A percentile compares a stretch with the other conserved stretches of the same genome.
phyloP scores from a whole-genome alignment of 1,140 invertebrate genomes.

The Dendroctonus ponderosae region DNA sequence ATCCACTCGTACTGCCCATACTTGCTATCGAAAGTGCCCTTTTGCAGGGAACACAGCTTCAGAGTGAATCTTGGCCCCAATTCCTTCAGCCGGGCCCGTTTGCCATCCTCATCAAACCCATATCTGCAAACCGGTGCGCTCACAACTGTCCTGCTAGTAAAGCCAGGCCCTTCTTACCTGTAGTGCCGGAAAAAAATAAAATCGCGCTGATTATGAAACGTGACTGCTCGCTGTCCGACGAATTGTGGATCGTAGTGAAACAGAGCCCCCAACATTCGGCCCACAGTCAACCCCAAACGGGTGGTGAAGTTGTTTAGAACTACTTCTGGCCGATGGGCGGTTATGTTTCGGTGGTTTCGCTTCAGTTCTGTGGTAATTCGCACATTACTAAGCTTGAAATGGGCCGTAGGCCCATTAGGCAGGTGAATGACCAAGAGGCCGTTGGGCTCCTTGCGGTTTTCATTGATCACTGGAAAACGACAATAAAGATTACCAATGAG shows the following conservation, averaged over 20 bases:
- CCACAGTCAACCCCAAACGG: constrained; percentile 83
- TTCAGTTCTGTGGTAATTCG: constrained; percentile 78
- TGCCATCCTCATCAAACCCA: constrained; percentile 82
- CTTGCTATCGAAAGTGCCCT: constrained; percentile 96
- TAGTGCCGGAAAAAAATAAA: constrained; percentile 99
- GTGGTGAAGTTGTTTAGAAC: constrained; percentile 97
- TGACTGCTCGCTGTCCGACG: constrained; percentile 86
- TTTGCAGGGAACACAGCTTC: constrained; percentile 87
- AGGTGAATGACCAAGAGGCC: constrained; percentile 90
- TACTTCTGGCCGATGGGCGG: constrained; percentile 87
- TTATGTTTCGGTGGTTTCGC: constrained; percentile 76
- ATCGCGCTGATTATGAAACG: constrained; percentile 98
- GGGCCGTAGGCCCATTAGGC: constrained; percentile 92
- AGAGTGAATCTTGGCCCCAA: constrained; percentile 95
- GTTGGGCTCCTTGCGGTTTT: constrained; percentile 89
- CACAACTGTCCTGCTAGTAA: background rate
- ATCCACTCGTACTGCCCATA: constrained; percentile 97
- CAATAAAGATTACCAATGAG: background rate
- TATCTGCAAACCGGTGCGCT: constrained; percentile 63
- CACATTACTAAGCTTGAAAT: constrained; percentile 79
- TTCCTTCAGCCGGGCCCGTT: constrained; percentile 84
- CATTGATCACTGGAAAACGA: constrained; percentile 82
- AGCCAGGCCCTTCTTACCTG: constrained; percentile 59
- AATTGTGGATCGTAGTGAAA: constrained; percentile 98
- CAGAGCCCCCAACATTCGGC: constrained; percentile 90